Evolutionary conservation across 2,797 vertebrate genomes (phyloP).

Genomic region (Microtus californicus): DNA sequence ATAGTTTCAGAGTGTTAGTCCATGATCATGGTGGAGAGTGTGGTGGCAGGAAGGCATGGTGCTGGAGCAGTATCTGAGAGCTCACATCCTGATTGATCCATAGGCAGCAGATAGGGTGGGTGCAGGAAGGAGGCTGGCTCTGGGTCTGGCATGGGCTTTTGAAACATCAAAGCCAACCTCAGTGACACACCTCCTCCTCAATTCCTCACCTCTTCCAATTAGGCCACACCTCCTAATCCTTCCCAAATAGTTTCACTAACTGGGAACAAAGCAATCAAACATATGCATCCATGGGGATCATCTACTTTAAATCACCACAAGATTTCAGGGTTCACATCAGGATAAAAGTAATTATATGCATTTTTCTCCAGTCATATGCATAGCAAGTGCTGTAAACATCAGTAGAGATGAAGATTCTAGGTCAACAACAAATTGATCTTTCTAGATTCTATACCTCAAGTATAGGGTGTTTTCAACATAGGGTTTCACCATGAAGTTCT

Average conservation of each 20-base stretch:
- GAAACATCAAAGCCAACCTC: not conserved
- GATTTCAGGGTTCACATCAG: not conserved
- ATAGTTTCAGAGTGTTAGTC: not conserved
- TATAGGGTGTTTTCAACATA: not conserved
- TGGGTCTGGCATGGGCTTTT: not conserved
- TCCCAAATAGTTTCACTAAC: not conserved
- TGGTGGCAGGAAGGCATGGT: not conserved
- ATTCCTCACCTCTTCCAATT: not conserved
- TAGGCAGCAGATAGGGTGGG: not conserved
- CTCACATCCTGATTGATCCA: not conserved
- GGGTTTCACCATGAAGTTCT: not conserved
- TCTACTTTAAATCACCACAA: not conserved
- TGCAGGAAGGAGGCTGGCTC: not conserved
- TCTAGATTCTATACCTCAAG: not conserved
- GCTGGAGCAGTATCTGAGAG: not conserved
- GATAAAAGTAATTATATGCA: not conserved
- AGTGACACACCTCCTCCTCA: not conserved
- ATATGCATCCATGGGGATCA: not conserved
- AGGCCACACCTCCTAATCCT: not conserved
- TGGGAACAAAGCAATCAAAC: not conserved
- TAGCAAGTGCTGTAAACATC: not conserved
- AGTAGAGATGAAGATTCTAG: not conserved
- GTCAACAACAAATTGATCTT: not conserved
- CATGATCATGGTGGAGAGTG: not conserved
- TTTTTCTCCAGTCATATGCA: not conserved